A percentile compares a stretch with the other conserved stretches of the same genome.
Evolutionary conservation across 2,113 vertebrate genomes (phyloP).

Genomic region (Poecile atricapillus): DNA sequence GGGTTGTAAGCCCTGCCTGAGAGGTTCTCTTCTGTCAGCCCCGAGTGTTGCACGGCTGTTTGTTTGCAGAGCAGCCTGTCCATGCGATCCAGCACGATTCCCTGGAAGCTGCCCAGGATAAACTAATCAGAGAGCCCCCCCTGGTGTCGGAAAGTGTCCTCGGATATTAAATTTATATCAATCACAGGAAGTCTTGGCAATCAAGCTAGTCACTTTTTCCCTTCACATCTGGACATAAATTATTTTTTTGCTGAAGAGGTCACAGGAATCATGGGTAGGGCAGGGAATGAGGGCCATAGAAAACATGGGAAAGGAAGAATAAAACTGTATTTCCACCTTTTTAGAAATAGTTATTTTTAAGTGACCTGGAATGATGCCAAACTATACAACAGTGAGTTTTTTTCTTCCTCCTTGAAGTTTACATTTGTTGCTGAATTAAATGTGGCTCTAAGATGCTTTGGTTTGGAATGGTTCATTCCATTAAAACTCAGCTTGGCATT

Average conservation of each 20-base stretch:
- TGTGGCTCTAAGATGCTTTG: conserved; percentile 56
- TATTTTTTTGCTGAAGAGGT: conserved; percentile 56
- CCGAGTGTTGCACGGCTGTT: neutral
- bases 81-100: conserved; percentile 22
- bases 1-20: neutral
- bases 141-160: conserved; percentile 67
- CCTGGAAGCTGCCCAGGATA: conserved; percentile 59
- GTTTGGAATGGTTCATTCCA: conserved; percentile 40
- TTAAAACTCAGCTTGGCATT: conserved; percentile 31
- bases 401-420: conserved; percentile 51
- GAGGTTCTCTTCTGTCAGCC: neutral
- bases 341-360: conserved; percentile 78
- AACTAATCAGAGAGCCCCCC: conserved; percentile 67
- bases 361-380: conserved; percentile 66
- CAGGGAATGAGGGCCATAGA: conserved; percentile 66
- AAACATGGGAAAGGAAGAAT: conserved; percentile 78
- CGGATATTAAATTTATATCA: conserved; percentile 67
- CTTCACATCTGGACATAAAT: conserved; percentile 74
- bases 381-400: neutral
- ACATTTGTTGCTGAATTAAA: conserved; percentile 68
- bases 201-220: conserved; percentile 66
- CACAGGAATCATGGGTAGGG: conserved; percentile 72
- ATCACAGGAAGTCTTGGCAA: conserved; percentile 71
- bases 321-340: conserved; percentile 75
- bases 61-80: neutral